Percentiles rank a stretch among this genome's conserved stretches.
phyloP scores from a whole-genome alignment of 2,888 invertebrate species.

The Cataglyphis altisquamis region DNA sequence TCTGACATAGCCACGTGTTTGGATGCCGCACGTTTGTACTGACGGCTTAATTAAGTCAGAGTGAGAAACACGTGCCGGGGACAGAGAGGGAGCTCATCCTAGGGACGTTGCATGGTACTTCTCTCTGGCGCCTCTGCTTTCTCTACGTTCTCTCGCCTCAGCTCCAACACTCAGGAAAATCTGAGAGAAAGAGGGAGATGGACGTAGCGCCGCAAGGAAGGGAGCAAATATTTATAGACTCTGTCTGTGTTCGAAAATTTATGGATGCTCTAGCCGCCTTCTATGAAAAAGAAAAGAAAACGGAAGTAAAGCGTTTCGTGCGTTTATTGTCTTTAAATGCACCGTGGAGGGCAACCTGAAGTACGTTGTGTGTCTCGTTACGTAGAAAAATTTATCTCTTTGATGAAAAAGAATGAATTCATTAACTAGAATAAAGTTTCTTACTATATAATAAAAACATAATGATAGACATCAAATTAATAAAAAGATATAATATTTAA shows the following conservation, averaged over 20 bases:
- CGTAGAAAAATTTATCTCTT: conserved; percentile 31
- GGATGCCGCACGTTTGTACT: conserved; percentile 76
- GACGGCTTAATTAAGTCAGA: conserved; percentile 77
- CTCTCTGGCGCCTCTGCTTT: conserved; percentile 48
- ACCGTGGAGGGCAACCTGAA: conserved; percentile 49
- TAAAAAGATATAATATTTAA: background rate
- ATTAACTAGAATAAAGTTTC: background rate
- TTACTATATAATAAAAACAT: background rate
- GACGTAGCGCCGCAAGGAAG: conserved; percentile 43
- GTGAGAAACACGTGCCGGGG: conserved; percentile 49
- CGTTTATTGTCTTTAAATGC: conserved; percentile 64
- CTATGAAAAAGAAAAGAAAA: conserved; percentile 39
- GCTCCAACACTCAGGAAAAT: conserved; percentile 47
- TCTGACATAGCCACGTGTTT: conserved; percentile 77
- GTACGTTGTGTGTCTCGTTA: background rate
- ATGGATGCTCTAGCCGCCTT: conserved; percentile 58
- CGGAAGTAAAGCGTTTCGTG: conserved; percentile 22
- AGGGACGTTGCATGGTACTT: conserved; percentile 62
- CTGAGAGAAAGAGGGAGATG: conserved; percentile 28
- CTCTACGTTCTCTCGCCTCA: conserved; percentile 44
- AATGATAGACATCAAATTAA: background rate
- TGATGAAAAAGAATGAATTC: conserved; percentile 12
- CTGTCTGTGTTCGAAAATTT: conserved; percentile 66
- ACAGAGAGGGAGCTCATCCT: conserved; percentile 38
- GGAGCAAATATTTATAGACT: conserved; percentile 74